Conservation (phyloP, 2,888 invertebrate genomes). For the Eurois occulta region DNA sequence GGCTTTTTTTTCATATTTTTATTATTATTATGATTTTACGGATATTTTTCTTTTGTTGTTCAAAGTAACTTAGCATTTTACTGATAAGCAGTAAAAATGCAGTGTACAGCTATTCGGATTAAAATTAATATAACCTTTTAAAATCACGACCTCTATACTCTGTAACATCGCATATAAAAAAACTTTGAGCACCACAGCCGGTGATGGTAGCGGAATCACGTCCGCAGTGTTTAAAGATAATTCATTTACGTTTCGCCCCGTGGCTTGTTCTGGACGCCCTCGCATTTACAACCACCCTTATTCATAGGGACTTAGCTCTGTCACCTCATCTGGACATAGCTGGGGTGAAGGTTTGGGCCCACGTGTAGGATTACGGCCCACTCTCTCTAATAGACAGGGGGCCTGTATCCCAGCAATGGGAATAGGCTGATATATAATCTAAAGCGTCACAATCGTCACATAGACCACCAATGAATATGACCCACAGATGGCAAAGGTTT, state of each 20-base stretch:
- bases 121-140: not conserved
- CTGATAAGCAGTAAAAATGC: not conserved
- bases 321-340: slow-evolving; percentile 9
- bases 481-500: not conserved
- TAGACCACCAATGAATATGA: not conserved
- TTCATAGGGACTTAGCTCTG: slow-evolving; percentile 52
- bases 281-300: slow-evolving; percentile 50
- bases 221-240: slow-evolving; percentile 83
- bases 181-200: slow-evolving; percentile 73
- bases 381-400: not conserved
- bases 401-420: not conserved
- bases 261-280: slow-evolving; percentile 48
- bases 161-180: not conserved
- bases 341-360: not conserved
- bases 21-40: not conserved
- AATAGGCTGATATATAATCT: not conserved
- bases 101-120: not conserved
- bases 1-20: too few species aligned
- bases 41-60: not conserved
- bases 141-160: not conserved
- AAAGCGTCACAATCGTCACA: not conserved
- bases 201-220: slow-evolving; percentile 81
- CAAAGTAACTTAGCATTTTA: not conserved
- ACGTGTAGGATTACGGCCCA: not conserved
- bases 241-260: slow-evolving; percentile 81